Conservation (phyloP, 2,797 vertebrate species). For the Falco biarmicus region DNA sequence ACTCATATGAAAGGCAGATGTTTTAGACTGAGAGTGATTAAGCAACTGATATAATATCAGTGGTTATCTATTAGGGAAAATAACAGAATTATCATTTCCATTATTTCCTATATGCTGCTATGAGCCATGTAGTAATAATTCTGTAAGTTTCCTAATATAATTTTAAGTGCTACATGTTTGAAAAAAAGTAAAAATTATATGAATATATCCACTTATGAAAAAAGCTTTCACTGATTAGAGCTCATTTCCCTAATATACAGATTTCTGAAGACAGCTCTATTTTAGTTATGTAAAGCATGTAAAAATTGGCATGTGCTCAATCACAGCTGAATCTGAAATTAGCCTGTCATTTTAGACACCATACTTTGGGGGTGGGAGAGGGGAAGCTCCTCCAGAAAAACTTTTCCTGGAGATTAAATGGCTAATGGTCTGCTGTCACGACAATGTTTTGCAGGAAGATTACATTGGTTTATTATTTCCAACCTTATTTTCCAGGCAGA, state of each 20-base stretch:
- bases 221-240: conserved; percentile 73
- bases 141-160: conserved; percentile 46
- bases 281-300: conserved; percentile 81
- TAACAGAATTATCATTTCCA: conserved; percentile 52
- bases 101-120: conserved; percentile 47
- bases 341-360: conserved; percentile 78
- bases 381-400: conserved; percentile 54
- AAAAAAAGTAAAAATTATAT: conserved; percentile 66
- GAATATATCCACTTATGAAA: conserved; percentile 68
- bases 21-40: conserved; percentile 42
- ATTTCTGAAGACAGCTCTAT: conserved; percentile 80
- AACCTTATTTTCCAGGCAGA: not conserved
- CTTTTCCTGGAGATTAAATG: conserved; percentile 26
- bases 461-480: not conserved
- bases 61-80: conserved; percentile 60
- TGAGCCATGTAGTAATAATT: conserved; percentile 10
- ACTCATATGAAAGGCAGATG: conserved; percentile 38
- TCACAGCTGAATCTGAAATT: conserved; percentile 81
- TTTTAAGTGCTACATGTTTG: conserved; percentile 53
- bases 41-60: conserved; percentile 45
- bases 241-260: conserved; percentile 78
- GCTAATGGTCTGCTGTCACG: not conserved
- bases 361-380: conserved; percentile 45
- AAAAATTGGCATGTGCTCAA: conserved; percentile 78
- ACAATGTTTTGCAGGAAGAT: not conserved